These are phyloP conservation scores for Alosa alosa DNA, from an alignment of 2,113 vertebrate genomes.

Conservation along the genomic window DNA sequence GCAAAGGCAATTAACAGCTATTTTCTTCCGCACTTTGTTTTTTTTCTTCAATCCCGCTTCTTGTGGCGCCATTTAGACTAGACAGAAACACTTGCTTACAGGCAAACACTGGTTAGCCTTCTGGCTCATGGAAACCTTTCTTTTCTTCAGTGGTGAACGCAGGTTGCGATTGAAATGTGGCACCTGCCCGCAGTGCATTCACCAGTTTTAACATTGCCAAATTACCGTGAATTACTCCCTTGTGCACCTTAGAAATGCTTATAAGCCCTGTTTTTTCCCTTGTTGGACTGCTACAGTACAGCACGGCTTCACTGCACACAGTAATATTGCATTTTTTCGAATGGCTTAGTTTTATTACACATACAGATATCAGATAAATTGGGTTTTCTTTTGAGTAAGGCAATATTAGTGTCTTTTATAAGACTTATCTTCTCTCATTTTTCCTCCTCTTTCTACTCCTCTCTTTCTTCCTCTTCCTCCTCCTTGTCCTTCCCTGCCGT, in stretches of 20 bases:
- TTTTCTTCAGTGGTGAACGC: neutral
- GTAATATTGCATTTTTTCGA: neutral
- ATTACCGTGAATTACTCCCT: neutral
- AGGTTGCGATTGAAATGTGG: neutral
- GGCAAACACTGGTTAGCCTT: constrained; percentile 38
- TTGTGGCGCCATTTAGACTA: constrained; percentile 17
- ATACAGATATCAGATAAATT: neutral
- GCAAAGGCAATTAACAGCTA: constrained; percentile 45
- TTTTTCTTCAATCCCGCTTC: constrained; percentile 22
- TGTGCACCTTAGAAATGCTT: neutral
- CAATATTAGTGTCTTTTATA: neutral
- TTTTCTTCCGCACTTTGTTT: constrained; percentile 19
- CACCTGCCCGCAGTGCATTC: neutral
- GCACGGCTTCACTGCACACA: neutral
- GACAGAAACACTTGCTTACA: constrained; percentile 24
- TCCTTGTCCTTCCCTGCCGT: neutral
- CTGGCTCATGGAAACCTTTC: neutral
- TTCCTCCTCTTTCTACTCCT: neutral
- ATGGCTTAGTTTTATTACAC: constrained; percentile 4
- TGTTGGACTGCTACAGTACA: neutral
- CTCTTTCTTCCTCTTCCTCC: neutral
- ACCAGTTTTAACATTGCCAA: constrained; percentile 3
- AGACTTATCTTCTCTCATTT: neutral
- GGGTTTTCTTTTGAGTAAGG: neutral
- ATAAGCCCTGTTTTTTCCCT: neutral